A percentile compares a stretch with the other conserved stretches of the same genome.
Evolutionary conservation across 2,113 vertebrate species (phyloP).

Genomic region (Neotragus pygmaeus): DNA sequence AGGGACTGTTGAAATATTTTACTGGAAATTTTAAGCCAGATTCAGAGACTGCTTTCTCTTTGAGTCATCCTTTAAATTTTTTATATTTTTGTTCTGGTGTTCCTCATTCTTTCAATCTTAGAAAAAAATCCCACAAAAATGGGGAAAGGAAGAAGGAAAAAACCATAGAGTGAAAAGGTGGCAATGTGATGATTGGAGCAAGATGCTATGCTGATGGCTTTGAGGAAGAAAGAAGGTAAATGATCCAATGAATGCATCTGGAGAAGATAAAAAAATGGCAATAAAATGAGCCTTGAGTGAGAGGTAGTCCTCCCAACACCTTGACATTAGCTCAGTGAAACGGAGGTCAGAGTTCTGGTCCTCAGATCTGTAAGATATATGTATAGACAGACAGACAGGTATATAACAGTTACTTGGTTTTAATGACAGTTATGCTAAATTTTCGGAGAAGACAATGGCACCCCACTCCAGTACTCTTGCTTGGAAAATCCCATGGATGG

Average conservation of each 20-base stretch:
- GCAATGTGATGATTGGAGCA: background rate
- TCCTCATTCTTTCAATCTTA: background rate
- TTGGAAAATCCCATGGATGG: too few species aligned
- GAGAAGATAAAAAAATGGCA: background rate
- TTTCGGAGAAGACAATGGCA: background rate
- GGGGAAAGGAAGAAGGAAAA: background rate
- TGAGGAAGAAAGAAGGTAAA: background rate
- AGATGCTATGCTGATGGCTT: background rate
- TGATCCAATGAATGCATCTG: background rate
- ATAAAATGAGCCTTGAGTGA: background rate
- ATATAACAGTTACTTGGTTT: background rate
- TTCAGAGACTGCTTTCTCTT: background rate
- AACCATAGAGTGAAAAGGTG: background rate
- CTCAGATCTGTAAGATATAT: background rate
- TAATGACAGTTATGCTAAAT: background rate
- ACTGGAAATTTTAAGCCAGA: background rate
- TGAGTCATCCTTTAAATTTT: background rate
- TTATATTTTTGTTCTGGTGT: background rate
- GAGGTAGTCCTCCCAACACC: accelerated
- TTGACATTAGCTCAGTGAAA: background rate
- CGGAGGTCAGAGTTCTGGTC: background rate
- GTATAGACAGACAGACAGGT: background rate
- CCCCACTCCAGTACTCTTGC: too few species aligned
- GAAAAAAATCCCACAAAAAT: background rate
- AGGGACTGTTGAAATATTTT: background rate